These are phyloP conservation scores for Gnathonemus echidnorhynchus DNA, from an alignment of 2,113 vertebrate genomes.

Conservation along the genomic window DNA sequence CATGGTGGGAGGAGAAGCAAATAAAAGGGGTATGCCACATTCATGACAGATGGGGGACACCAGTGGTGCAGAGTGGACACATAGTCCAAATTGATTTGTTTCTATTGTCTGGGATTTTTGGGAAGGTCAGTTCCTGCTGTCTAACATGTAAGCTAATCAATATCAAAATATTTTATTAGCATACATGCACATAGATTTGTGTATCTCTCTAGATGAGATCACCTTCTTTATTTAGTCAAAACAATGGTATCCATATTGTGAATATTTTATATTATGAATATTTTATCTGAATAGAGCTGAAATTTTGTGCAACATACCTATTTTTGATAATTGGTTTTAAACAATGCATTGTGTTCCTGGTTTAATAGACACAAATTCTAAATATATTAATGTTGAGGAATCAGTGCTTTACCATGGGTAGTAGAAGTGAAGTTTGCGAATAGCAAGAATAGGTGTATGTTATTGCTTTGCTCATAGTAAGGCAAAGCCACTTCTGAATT, in stretches of 20 bases:
- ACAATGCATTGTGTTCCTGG: not conserved
- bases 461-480: not conserved
- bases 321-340: not conserved
- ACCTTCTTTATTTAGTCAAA: not conserved
- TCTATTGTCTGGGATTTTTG: constrained; percentile 53
- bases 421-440: not conserved
- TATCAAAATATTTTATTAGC: not conserved
- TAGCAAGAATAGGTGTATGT: not conserved
- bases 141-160: constrained; percentile 37
- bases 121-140: constrained; percentile 31
- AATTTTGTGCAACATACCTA: not conserved
- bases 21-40: constrained; percentile 44
- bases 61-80: constrained; percentile 59
- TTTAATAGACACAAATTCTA: not conserved
- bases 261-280: not conserved
- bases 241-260: not conserved
- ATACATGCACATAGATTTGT: not conserved
- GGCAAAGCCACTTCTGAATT: not conserved
- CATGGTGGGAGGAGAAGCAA: constrained; percentile 6
- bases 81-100: constrained; percentile 57
- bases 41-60: constrained; percentile 60
- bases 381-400: not conserved
- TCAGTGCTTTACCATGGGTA: not conserved
- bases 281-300: not conserved
- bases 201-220: not conserved